Evolutionary conservation across 2,113 vertebrate species (phyloP).

Genomic region (Heterochromis multidens): DNA sequence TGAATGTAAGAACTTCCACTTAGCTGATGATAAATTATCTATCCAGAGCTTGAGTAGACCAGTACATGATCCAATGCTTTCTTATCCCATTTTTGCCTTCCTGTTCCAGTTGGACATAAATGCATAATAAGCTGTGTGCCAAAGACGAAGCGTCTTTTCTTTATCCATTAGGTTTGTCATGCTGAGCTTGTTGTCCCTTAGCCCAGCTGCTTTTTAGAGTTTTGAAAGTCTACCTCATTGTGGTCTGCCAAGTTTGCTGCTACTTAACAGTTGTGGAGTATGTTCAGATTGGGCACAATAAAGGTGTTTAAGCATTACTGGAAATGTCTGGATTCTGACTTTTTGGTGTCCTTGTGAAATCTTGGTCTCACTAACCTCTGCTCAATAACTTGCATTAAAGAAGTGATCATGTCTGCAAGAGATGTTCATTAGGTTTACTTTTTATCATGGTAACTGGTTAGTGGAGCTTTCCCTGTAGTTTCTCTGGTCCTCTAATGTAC

Average conservation of each 20-base stretch:
- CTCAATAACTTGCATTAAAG: background rate
- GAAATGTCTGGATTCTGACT: background rate
- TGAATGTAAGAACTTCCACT: slow-evolving; percentile 79
- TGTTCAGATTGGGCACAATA: slow-evolving; percentile 97
- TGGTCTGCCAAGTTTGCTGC: slow-evolving; percentile 95
- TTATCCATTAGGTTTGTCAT: slow-evolving; percentile 73
- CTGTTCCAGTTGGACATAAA: slow-evolving; percentile 74
- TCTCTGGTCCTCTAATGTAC: no score
- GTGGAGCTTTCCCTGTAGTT: no score
- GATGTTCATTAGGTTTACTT: no score
- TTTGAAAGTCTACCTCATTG: slow-evolving; percentile 99
- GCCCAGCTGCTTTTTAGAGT: slow-evolving; percentile 96
- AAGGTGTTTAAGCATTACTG: slow-evolving; percentile 97
- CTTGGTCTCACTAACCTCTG: background rate
- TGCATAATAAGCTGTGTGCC: slow-evolving; percentile 89
- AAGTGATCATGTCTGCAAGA: background rate
- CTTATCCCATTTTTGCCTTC: slow-evolving; percentile 64
- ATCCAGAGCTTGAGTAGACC: slow-evolving; percentile 77
- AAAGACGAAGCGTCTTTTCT: slow-evolving; percentile 86
- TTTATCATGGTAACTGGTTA: no score
- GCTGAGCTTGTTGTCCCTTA: slow-evolving; percentile 88
- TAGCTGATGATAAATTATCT: slow-evolving; percentile 57
- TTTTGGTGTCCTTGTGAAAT: background rate
- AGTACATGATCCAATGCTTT: slow-evolving; percentile 70
- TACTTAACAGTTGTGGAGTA: slow-evolving; percentile 93